Conservation (phyloP, 2,888 invertebrate genomes). For the Cantharis flavilabris region DNA sequence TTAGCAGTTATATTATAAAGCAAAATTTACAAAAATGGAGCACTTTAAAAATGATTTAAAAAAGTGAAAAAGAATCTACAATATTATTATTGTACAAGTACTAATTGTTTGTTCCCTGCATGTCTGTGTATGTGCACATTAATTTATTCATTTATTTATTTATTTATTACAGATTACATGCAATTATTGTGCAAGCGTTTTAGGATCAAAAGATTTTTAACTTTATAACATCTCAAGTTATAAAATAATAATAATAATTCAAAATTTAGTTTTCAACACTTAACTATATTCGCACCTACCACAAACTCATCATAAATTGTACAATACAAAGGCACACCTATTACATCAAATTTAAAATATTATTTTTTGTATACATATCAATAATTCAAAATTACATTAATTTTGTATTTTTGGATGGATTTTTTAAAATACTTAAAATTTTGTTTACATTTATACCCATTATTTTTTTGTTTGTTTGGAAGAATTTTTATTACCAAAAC, state of each 20-base stretch:
- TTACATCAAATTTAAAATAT: conserved; percentile 43
- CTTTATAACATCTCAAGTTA: neutral
- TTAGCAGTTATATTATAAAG: neutral
- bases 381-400: conserved; percentile 16
- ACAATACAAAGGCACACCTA: conserved; percentile 56
- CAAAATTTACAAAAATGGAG: neutral
- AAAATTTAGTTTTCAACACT: neutral
- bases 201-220: neutral
- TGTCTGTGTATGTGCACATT: neutral
- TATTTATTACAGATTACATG: neutral
- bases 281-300: neutral
- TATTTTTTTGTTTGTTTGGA: neutral
- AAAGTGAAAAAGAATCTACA: neutral
- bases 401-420: conserved; percentile 7
- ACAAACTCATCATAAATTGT: conserved; percentile 29
- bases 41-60: neutral
- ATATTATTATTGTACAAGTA: neutral
- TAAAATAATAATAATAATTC: neutral
- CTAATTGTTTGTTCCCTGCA: neutral
- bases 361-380: conserved; percentile 24
- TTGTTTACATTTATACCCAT: neutral
- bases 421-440: neutral
- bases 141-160: neutral
- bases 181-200: neutral
- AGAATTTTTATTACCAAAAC: neutral